phyloP scores from a whole-genome alignment of 2,888 invertebrate genomes.

The Branchipolynoe longqiensis region DNA sequence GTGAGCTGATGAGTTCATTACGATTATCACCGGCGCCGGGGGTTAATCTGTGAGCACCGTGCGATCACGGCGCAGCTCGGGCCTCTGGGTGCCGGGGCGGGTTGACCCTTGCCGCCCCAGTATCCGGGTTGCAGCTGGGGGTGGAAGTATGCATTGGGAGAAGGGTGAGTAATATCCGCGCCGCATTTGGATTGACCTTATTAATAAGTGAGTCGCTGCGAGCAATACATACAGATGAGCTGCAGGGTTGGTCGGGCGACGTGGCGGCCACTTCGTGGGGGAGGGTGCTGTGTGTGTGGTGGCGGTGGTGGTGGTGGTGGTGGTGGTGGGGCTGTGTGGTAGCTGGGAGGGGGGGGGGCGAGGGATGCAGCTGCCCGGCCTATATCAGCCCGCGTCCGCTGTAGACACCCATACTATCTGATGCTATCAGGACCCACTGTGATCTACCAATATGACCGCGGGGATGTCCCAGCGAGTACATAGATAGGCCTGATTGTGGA shows the following conservation, averaged over 20 bases:
- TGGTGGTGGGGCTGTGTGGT: neutral
- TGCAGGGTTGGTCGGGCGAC: neutral
- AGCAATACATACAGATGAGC: slow-evolving; percentile 57
- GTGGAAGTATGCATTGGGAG: slow-evolving; percentile 10
- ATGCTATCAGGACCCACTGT: slow-evolving; percentile 45
- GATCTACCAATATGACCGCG: slow-evolving; percentile 1
- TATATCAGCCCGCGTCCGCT: neutral
- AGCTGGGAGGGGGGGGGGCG: neutral
- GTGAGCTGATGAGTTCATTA: too few species aligned
- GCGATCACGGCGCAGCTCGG: too few species aligned
- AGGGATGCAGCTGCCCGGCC: neutral
- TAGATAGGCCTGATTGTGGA: neutral
- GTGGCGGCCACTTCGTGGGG: slow-evolving; percentile 13
- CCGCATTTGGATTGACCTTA: slow-evolving; percentile 52
- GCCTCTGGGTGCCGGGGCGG: too few species aligned
- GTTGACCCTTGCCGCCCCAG: slow-evolving; percentile 12
- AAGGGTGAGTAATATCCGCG: slow-evolving; percentile 42
- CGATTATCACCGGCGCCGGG: too few species aligned
- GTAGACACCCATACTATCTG: slow-evolving; percentile 50
- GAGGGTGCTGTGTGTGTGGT: neutral
- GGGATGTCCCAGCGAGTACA: slow-evolving; percentile 4
- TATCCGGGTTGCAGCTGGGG: neutral
- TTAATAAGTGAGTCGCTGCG: slow-evolving; percentile 49
- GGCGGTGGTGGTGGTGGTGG: neutral
- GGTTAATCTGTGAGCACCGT: too few species aligned